A percentile compares a stretch with the other conserved stretches of the same genome.
phyloP scores from a whole-genome alignment of 2,888 invertebrate species.

The Hylaea fasciaria region DNA sequence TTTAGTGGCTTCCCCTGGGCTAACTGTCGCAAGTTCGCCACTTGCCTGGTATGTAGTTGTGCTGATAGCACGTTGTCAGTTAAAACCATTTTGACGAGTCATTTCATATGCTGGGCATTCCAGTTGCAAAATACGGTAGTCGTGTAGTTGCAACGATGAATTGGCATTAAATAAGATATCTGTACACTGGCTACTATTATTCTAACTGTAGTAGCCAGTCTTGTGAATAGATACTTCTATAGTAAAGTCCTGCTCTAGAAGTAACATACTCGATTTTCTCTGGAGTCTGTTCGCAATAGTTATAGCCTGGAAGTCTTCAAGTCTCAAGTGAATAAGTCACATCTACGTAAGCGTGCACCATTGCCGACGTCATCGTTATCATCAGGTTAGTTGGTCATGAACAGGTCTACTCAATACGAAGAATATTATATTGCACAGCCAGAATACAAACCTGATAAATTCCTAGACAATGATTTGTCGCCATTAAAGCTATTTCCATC shows the following conservation, averaged over 20 bases:
- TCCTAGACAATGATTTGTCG: constrained; percentile 11
- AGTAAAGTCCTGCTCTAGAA: background rate
- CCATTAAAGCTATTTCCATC: constrained; percentile 17
- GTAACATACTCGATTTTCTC: too few species aligned
- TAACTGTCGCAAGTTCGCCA: constrained; percentile 22
- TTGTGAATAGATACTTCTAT: background rate
- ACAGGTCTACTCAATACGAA: too few species aligned
- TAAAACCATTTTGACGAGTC: constrained; percentile 8
- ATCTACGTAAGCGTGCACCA: too few species aligned
- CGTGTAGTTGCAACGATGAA: too few species aligned
- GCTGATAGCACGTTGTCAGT: constrained; percentile 8
- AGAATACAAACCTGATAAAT: constrained; percentile 4
- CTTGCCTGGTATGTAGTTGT: constrained; percentile 9
- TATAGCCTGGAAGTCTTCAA: too few species aligned
- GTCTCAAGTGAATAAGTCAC: too few species aligned
- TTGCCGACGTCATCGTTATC: too few species aligned
- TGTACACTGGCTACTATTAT: background rate
- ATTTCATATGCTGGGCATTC: constrained; percentile 3
- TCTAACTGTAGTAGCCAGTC: constrained; percentile 10
- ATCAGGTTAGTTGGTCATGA: too few species aligned
- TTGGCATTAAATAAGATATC: too few species aligned
- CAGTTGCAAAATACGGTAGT: too few species aligned
- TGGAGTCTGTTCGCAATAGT: too few species aligned
- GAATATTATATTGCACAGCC: background rate
- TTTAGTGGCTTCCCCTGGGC: constrained; percentile 21